phyloP scores from a whole-genome alignment of 2,888 invertebrate genomes.

The Pristionchus maxplancki region DNA sequence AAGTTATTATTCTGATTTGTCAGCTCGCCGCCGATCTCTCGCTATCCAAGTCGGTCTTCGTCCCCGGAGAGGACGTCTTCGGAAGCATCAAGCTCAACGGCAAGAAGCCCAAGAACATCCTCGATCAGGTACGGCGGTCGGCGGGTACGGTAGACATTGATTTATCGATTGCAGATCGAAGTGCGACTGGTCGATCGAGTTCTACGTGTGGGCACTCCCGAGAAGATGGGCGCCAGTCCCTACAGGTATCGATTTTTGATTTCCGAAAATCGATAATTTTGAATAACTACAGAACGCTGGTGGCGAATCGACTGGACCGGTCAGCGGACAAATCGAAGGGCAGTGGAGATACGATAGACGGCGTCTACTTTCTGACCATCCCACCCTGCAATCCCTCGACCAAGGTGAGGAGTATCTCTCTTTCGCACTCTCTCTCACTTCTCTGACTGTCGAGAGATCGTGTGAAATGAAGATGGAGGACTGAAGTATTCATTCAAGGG shows the following conservation, averaged over 20 bases:
- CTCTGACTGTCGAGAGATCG: neutral
- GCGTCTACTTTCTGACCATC: constrained; percentile 61
- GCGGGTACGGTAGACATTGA: neutral
- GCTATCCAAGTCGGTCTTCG: constrained; percentile 71
- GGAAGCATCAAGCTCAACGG: constrained; percentile 67
- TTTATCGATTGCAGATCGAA: constrained; percentile 61
- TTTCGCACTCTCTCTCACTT: neutral
- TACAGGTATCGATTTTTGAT: constrained; percentile 18
- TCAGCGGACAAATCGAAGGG: neutral
- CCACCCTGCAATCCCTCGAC: constrained; percentile 63
- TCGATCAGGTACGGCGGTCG: constrained; percentile 58
- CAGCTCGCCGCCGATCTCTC: constrained; percentile 69
- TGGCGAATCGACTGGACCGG: constrained; percentile 1
- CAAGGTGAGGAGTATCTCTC: constrained; percentile 50
- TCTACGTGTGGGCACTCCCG: constrained; percentile 60
- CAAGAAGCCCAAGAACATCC: constrained; percentile 66
- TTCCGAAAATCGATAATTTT: neutral
- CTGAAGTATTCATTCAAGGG: too few species aligned
- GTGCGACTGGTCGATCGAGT: constrained; percentile 66
- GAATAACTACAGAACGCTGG: neutral
- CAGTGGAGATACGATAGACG: constrained; percentile 37
- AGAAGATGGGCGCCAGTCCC: constrained; percentile 53
- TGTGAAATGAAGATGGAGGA: neutral
- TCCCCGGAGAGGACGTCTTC: constrained; percentile 71
- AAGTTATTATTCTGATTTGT: neutral